Conservation (phyloP, 2,888 invertebrate genomes). For the Drosophila ustulata region DNA sequence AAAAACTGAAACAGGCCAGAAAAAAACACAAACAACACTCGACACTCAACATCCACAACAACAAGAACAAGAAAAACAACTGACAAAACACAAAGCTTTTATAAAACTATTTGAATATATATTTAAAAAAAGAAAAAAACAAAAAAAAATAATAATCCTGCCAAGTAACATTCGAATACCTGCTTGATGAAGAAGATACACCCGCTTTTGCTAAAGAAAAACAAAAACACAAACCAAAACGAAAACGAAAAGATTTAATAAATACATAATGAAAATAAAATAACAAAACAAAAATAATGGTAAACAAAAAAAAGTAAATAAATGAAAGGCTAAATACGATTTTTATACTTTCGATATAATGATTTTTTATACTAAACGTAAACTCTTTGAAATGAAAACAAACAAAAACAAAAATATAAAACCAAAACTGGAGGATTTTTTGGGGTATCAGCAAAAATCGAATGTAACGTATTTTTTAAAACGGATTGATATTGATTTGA, state of each 20-base stretch:
- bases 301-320: constrained; percentile 35
- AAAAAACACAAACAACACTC: constrained; percentile 38
- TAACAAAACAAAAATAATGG: constrained; percentile 14
- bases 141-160: constrained; percentile 80
- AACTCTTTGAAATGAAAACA: constrained; percentile 66
- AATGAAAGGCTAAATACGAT: constrained; percentile 75
- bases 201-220: constrained; percentile 82
- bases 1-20: constrained; percentile 53
- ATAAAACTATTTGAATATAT: constrained; percentile 76
- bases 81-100: constrained; percentile 69
- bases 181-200: constrained; percentile 82
- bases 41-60: constrained; percentile 44
- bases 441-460: constrained; percentile 59
- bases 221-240: constrained; percentile 35
- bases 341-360: constrained; percentile 82
- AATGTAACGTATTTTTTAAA: constrained; percentile 52
- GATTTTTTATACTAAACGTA: constrained; percentile 78
- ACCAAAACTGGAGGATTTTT: constrained; percentile 57
- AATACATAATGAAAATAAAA: constrained; percentile 37
- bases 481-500: constrained; percentile 66
- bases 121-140: constrained; percentile 49
- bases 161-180: constrained; percentile 83
- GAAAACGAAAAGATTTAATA: constrained; percentile 17
- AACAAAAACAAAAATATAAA: constrained; percentile 24
- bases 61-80: constrained; percentile 37